A percentile compares a stretch with the other conserved stretches of the same genome.
Evolutionary conservation across 2,113 vertebrate genomes (phyloP).

Genomic region (Lophochroa leadbeateri): DNA sequence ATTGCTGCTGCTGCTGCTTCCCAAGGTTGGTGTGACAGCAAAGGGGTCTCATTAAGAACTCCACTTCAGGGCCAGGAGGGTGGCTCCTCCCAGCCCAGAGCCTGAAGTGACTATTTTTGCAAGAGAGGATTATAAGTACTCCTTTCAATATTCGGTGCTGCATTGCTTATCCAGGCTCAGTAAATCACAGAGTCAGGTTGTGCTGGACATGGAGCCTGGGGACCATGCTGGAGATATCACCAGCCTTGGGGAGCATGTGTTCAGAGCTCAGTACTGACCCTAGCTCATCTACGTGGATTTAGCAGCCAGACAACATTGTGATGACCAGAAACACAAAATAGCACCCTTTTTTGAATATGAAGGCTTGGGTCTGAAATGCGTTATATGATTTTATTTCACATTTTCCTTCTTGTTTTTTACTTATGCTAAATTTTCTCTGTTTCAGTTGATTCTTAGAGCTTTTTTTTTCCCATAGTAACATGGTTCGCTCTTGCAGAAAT

Average conservation of each 20-base stretch:
- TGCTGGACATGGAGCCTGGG: neutral
- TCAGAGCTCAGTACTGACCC: neutral
- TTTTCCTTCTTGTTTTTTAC: neutral
- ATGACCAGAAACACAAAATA: neutral
- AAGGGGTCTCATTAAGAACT: neutral
- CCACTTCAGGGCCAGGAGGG: neutral
- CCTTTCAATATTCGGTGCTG: neutral
- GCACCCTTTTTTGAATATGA: neutral
- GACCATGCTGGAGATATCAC: neutral
- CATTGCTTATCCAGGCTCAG: neutral
- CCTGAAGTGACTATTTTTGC: neutral
- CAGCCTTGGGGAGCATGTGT: neutral
- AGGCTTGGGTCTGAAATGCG: neutral
- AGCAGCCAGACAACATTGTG: neutral
- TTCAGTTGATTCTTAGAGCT: constrained; percentile 52
- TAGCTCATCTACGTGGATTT: neutral
- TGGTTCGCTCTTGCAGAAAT: constrained; percentile 70
- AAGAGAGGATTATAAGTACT: neutral
- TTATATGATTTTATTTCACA: neutral
- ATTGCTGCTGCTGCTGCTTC: neutral
- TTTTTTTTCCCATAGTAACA: constrained; percentile 29
- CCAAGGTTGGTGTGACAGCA: neutral
- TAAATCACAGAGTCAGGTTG: neutral
- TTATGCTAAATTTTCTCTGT: constrained; percentile 17
- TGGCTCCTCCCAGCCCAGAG: neutral